Evolutionary conservation across 1,140 invertebrate genomes (phyloP).

Genomic region (Drosophila biarmipes): DNA sequence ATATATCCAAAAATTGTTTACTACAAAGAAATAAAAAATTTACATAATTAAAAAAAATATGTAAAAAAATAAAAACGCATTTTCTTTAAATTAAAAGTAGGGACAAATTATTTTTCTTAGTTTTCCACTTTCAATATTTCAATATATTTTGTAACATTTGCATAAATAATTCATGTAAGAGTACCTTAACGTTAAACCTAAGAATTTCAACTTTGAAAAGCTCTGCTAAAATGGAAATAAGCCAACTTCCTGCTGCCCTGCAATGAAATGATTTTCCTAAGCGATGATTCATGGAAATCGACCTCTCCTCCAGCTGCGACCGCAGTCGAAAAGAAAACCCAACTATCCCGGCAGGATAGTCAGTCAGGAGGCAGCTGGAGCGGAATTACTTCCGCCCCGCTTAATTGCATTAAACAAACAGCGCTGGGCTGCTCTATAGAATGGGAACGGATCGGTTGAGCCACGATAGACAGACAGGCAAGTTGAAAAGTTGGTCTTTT

Average conservation of each 20-base stretch:
- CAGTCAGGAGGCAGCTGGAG: conserved; percentile 47
- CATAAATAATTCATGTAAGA: no score
- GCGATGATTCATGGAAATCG: conserved; percentile 12
- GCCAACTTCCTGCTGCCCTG: not conserved
- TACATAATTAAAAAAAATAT: no score
- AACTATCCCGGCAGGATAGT: conserved; percentile 48
- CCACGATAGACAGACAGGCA: conserved; percentile 26
- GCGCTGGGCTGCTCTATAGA: conserved; percentile 30
- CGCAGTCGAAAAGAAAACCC: conserved; percentile 25
- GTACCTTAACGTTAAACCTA: no score
- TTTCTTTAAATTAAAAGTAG: no score
- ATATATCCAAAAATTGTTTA: no score
- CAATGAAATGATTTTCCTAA: not conserved
- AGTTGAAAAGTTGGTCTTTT: conserved; percentile 21
- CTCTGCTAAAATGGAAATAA: no score
- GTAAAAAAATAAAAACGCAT: no score
- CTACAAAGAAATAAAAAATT: no score
- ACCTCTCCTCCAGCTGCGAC: conserved; percentile 9
- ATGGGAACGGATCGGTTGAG: conserved; percentile 34
- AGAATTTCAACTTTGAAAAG: no score
- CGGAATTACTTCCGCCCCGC: conserved; percentile 70
- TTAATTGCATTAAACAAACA: conserved; percentile 80
- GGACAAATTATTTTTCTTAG: no score
- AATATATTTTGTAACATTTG: no score
- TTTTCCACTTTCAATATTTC: no score